Evolutionary conservation across 2,113 vertebrate species (phyloP).

Genomic region (Baryphthengus martii): DNA sequence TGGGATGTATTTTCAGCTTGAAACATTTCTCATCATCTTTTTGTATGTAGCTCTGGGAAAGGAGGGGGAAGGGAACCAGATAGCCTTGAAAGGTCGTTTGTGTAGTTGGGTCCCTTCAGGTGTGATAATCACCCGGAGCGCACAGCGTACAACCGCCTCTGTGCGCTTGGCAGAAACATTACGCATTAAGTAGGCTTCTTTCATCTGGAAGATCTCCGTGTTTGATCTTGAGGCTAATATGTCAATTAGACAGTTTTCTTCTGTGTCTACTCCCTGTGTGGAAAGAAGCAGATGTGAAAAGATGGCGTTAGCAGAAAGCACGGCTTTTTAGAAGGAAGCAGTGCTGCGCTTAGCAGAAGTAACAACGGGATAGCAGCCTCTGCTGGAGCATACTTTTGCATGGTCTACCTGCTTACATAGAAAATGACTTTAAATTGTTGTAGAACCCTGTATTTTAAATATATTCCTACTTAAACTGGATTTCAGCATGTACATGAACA

Average conservation of each 20-base stretch:
- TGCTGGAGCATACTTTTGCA: background rate
- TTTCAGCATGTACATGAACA: background rate
- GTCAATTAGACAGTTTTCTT: constrained; percentile 79
- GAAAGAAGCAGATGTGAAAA: background rate
- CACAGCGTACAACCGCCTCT: background rate
- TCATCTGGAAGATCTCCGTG: constrained; percentile 77
- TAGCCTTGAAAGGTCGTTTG: background rate
- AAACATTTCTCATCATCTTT: background rate
- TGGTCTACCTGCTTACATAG: background rate
- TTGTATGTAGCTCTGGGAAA: background rate
- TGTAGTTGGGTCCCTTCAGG: background rate
- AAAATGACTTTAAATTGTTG: background rate
- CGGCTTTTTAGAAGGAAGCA: background rate
- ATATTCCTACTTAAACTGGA: background rate
- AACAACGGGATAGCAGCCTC: background rate
- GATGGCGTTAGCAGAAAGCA: background rate
- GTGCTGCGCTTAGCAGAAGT: background rate
- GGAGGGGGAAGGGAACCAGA: background rate
- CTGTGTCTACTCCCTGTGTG: constrained; percentile 72
- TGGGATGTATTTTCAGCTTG: background rate
- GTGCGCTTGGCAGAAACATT: constrained; percentile 24
- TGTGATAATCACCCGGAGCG: background rate
- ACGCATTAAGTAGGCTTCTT: constrained; percentile 78
- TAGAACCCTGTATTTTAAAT: background rate
- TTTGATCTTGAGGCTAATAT: constrained; percentile 81